Conservation (phyloP, 2,888 invertebrate species). For the Aphodius granarius region DNA sequence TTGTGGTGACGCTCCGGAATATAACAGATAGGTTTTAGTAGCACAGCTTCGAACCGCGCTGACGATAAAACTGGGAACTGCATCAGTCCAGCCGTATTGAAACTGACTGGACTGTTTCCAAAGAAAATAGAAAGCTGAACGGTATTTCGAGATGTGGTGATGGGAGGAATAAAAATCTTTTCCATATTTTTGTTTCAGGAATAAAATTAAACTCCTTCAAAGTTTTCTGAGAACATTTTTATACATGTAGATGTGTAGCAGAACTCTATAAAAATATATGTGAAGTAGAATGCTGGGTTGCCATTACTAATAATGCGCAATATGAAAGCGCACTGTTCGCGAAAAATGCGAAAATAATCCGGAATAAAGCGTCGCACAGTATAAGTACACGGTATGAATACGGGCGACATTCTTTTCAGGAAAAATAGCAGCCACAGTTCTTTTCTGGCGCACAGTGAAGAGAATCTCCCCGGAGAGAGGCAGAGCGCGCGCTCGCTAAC, state of each 20-base stretch:
- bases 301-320: slow-evolving; percentile 15
- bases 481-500: slow-evolving; percentile 45
- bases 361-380: slow-evolving; percentile 39
- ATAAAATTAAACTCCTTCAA: too few relatives aligned
- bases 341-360: slow-evolving; percentile 40
- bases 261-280: too few relatives aligned
- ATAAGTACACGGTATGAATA: slow-evolving; percentile 44
- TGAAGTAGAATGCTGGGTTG: too few relatives aligned
- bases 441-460: slow-evolving; percentile 39
- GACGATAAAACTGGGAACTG: background rate
- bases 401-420: slow-evolving; percentile 48
- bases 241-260: too few relatives aligned
- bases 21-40: slow-evolving; percentile 31
- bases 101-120: background rate
- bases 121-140: too few relatives aligned
- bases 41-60: background rate
- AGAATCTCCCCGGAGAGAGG: slow-evolving; percentile 44
- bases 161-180: too few relatives aligned
- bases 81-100: background rate
- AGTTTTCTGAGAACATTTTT: too few relatives aligned
- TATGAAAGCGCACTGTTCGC: slow-evolving; percentile 23
- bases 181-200: too few relatives aligned
- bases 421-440: slow-evolving; percentile 53
- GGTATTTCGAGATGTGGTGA: too few relatives aligned
- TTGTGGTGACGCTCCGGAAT: slow-evolving; percentile 30